A percentile compares a stretch with the other conserved stretches of the same genome.
phyloP scores from a whole-genome alignment of 2,888 invertebrate genomes.

The Liopterus haemorrhoidalis region DNA sequence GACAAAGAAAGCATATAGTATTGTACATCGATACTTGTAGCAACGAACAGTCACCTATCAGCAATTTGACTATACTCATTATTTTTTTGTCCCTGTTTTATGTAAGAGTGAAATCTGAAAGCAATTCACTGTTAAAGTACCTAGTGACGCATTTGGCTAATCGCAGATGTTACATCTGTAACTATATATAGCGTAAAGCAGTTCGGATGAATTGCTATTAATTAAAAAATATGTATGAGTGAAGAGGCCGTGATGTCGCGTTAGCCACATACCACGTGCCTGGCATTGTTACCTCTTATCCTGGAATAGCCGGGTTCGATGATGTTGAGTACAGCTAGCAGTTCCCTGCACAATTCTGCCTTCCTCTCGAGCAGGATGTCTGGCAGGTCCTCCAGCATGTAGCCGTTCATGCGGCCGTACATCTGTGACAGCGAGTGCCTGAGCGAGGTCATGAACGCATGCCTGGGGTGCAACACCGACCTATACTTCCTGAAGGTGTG shows the following conservation, averaged over 20 bases:
- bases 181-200: no score
- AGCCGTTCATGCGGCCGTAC: constrained; percentile 71
- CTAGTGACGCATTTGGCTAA: no score
- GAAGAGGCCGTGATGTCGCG: neutral
- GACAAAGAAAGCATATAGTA: no score
- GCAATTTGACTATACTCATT: no score
- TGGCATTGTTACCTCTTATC: constrained; percentile 63
- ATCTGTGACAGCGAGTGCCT: constrained; percentile 68
- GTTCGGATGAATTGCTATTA: no score
- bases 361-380: constrained; percentile 69
- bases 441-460: constrained; percentile 62
- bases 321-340: constrained; percentile 63
- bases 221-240: no score
- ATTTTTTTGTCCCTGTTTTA: no score
- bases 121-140: no score
- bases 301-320: constrained; percentile 73
- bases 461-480: constrained; percentile 69
- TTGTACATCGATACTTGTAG: no score
- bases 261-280: neutral
- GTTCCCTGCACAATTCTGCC: constrained; percentile 62
- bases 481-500: constrained; percentile 58
- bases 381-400: constrained; percentile 64
- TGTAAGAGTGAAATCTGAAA: no score
- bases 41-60: no score
- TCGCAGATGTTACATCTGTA: no score